These are phyloP conservation scores for Tupaia tana DNA, from an alignment of 2,113 vertebrate species.

Conservation along the genomic window DNA sequence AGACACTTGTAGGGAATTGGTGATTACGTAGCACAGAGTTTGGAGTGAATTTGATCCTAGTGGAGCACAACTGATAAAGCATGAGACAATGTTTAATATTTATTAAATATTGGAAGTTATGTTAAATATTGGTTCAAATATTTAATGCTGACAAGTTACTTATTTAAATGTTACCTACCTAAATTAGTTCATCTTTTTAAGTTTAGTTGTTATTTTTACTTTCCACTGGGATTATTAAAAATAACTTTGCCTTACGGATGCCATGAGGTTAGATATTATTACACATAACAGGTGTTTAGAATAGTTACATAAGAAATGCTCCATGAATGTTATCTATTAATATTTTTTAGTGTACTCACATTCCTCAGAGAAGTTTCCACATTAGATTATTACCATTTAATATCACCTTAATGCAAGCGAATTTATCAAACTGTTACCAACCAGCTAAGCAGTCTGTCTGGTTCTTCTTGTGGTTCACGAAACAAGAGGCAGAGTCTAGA, in stretches of 20 bases:
- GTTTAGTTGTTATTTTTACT: slow-evolving; percentile 20
- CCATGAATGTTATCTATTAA: background rate
- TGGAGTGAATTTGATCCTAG: background rate
- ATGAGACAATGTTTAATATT: background rate
- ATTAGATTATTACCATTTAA: background rate
- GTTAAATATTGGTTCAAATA: background rate
- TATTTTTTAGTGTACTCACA: background rate
- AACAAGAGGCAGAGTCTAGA: no score
- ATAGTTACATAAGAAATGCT: background rate
- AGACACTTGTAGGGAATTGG: background rate
- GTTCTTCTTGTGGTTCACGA: no score
- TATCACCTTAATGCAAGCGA: background rate
- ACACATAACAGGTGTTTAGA: background rate
- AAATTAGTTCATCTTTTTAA: background rate
- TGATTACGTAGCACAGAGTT: background rate
- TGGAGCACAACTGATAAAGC: background rate
- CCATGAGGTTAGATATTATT: background rate
- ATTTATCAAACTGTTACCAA: background rate
- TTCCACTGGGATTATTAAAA: background rate
- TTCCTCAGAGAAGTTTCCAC: background rate
- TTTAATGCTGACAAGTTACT: background rate
- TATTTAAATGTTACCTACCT: background rate
- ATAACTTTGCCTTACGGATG: background rate
- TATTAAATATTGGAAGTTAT: slow-evolving; percentile 4
- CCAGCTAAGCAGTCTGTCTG: no score